These are phyloP conservation scores for Heteromyza rotundicornis DNA, from an alignment of 2,888 invertebrate species.

Conservation along the genomic window DNA sequence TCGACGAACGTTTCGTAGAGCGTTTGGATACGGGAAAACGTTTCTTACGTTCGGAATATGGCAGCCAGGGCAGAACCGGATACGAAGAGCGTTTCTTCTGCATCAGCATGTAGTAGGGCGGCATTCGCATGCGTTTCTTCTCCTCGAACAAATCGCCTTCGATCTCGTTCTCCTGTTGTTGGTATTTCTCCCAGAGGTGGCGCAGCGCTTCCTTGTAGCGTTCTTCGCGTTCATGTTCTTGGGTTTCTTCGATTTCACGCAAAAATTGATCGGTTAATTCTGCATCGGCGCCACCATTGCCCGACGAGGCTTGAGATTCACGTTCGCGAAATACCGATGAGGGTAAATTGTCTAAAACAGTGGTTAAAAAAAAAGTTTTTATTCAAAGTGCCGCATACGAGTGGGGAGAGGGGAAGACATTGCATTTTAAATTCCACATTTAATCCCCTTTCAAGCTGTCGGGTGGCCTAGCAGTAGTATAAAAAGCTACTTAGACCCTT, in stretches of 20 bases:
- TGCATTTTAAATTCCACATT: too few species aligned
- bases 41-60: conserved; percentile 63
- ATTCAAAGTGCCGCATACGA: too few species aligned
- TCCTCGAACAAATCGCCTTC: conserved; percentile 55
- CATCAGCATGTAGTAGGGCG: conserved; percentile 56
- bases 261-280: conserved; percentile 60
- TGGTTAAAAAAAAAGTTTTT: too few species aligned
- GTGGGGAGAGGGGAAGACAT: too few species aligned
- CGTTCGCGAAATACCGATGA: conserved; percentile 57
- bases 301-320: conserved; percentile 39
- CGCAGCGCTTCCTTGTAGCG: conserved; percentile 57
- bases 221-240: conserved; percentile 56
- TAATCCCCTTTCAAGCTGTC: too few species aligned
- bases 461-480: too few species aligned
- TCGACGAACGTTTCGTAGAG: conserved; percentile 64
- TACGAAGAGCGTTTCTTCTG: conserved; percentile 59
- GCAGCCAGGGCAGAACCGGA: conserved; percentile 62
- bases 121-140: conserved; percentile 54
- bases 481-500: too few species aligned
- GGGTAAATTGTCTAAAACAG: conserved; percentile 38
- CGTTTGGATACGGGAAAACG: conserved; percentile 74
- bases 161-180: conserved; percentile 57
- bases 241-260: conserved; percentile 59
- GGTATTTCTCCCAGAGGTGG: conserved; percentile 59
- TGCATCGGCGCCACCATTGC: conserved; percentile 36